Conservation (phyloP, 37 sponge, comb jelly and placozoan genomes). For the Bolinopsis microptera region DNA sequence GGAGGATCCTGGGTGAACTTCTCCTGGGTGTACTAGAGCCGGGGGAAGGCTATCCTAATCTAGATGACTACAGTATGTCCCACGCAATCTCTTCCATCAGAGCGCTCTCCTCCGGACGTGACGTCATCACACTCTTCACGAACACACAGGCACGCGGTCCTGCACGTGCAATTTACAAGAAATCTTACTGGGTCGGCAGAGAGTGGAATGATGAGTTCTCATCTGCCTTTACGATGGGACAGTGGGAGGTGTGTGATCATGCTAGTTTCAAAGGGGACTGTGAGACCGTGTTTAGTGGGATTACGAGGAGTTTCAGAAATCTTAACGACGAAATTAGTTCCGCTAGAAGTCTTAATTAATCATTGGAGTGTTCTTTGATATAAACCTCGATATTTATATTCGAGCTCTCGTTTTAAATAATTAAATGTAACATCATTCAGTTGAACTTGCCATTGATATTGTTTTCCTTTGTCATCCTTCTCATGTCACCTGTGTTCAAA, state of each 20-base stretch:
- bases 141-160: not conserved
- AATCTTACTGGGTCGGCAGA: not conserved
- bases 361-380: no score
- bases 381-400: no score
- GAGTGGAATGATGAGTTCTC: constrained; percentile 5
- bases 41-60: not conserved
- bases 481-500: no score
- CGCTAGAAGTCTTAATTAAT: no score
- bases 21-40: not conserved
- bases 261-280: not conserved
- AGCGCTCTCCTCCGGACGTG: not conserved
- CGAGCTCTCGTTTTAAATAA: no score
- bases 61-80: constrained; percentile 11
- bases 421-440: no score
- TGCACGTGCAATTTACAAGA: not conserved
- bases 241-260: not conserved
- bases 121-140: not conserved
- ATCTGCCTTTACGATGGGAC: not conserved
- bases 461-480: no score
- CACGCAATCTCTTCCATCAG: constrained; percentile 1
- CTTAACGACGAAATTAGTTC: not conserved
- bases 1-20: not conserved
- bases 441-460: no score
- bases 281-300: not conserved
- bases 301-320: not conserved